Evolutionary conservation across 1,140 invertebrate species (phyloP).

Genomic region (Contarinia nasturtii): DNA sequence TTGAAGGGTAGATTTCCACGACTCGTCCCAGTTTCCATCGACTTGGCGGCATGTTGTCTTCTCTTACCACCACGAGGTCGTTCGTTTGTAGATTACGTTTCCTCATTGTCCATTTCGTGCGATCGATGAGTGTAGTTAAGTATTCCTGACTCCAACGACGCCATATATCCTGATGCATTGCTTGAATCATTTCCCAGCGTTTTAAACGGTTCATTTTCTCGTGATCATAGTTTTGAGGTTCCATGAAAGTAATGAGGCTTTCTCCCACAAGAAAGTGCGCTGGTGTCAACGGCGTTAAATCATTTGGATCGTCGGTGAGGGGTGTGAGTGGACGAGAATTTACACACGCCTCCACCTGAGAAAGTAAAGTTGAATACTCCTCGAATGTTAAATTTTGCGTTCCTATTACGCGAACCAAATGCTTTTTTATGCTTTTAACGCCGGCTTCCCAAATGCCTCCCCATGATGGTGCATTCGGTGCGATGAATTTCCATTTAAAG

Average conservation of each 20-base stretch:
- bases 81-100: constrained; percentile 6
- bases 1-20: constrained; percentile 7
- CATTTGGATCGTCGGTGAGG: constrained; percentile 11
- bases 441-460: constrained; percentile 11
- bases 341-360: constrained; percentile 13
- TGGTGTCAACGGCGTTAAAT: constrained; percentile 17
- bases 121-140: constrained; percentile 7
- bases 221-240: constrained; percentile 1
- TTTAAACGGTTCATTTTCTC: constrained; percentile 5
- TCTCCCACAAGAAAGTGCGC: constrained; percentile 21
- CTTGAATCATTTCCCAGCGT: constrained; percentile 11
- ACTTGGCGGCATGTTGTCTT: constrained; percentile 9
- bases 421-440: constrained; percentile 12
- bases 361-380: constrained; percentile 11
- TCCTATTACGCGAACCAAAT: constrained; percentile 8
- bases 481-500: constrained; percentile 9
- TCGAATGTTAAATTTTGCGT: constrained; percentile 11
- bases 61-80: constrained; percentile 10
- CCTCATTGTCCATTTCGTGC: constrained; percentile 9
- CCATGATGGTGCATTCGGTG: constrained; percentile 11
- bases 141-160: constrained; percentile 11
- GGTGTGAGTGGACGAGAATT: constrained; percentile 15
- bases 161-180: constrained; percentile 10
- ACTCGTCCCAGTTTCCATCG: constrained; percentile 11
- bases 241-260: constrained; percentile 8